Conservation (phyloP, 2,797 vertebrate genomes). For the Phataginus tricuspis region DNA sequence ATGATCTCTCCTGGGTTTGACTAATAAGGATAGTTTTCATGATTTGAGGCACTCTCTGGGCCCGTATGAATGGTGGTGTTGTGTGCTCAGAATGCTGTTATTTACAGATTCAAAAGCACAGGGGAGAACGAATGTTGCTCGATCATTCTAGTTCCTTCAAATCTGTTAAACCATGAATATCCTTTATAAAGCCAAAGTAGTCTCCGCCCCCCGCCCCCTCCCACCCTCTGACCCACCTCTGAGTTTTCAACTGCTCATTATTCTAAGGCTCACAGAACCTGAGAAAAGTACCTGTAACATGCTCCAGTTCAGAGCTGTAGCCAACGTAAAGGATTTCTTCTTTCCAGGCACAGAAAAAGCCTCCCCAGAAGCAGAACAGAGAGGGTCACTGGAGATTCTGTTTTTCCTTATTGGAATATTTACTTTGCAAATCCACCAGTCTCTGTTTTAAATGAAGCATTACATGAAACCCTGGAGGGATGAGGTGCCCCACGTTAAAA, state of each 20-base stretch:
- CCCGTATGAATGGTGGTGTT: slow-evolving; percentile 66
- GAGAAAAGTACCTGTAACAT: slow-evolving; percentile 29
- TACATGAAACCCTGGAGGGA: slow-evolving; percentile 42
- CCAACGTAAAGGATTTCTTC: not conserved
- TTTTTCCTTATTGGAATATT: slow-evolving; percentile 36
- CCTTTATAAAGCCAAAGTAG: slow-evolving; percentile 59
- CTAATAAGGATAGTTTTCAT: slow-evolving; percentile 72
- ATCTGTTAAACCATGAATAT: slow-evolving; percentile 74
- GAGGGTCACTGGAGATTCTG: not conserved
- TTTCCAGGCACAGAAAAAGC: not conserved
- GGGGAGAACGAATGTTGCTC: slow-evolving; percentile 60
- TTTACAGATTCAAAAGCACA: slow-evolving; percentile 70
- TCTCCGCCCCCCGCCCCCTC: not conserved
- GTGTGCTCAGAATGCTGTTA: slow-evolving; percentile 58
- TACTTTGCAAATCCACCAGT: slow-evolving; percentile 64
- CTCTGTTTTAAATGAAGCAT: slow-evolving; percentile 45
- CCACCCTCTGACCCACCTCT: not conserved
- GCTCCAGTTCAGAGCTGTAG: slow-evolving; percentile 14
- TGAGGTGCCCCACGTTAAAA: slow-evolving; percentile 40
- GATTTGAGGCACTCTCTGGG: slow-evolving; percentile 77
- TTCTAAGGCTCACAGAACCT: slow-evolving; percentile 30
- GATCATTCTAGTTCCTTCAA: slow-evolving; percentile 68
- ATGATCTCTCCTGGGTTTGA: slow-evolving; percentile 61
- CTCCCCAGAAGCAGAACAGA: not conserved
- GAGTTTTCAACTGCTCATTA: slow-evolving; percentile 28